phyloP scores from a whole-genome alignment of 2,113 vertebrate genomes.

The Sylvietta virens region DNA sequence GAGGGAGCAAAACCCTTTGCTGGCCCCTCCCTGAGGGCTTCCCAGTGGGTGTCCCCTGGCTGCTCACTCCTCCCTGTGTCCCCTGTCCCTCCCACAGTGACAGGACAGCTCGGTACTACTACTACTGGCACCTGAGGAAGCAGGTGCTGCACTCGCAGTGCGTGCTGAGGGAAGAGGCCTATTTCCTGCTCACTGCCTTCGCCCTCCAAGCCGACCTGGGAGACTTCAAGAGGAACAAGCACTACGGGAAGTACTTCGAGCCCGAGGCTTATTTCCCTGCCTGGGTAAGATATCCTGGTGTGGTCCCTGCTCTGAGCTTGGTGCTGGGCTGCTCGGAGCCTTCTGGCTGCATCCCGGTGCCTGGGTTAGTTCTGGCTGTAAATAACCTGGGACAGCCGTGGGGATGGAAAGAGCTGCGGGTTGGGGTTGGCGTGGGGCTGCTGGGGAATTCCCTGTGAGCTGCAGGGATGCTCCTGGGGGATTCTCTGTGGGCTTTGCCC shows the following conservation, averaged over 20 bases:
- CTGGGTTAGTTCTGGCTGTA: not conserved
- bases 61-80: not conserved
- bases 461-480: not conserved
- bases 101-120: constrained; percentile 90
- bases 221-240: constrained; percentile 95
- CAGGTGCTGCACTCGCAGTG: constrained; percentile 95
- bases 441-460: rapidly evolving
- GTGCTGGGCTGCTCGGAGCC: not conserved
- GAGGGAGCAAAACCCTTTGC: not conserved
- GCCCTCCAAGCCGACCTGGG: constrained; percentile 96
- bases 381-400: not conserved
- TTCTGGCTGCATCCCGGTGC: not conserved
- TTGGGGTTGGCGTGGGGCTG: not conserved
- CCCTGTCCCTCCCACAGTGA: constrained; percentile 72
- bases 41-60: rapidly evolving
- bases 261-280: constrained; percentile 94
- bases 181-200: constrained; percentile 95
- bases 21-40: not conserved
- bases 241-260: constrained; percentile 96
- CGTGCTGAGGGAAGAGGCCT: constrained; percentile 90
- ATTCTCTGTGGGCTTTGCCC: rapidly evolving
- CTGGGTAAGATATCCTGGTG: constrained; percentile 72
- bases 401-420: not conserved
- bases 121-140: constrained; percentile 98
- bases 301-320: rapidly evolving